Evolutionary conservation across 2,888 invertebrate genomes (phyloP).

Genomic region (Cryptosula pallasiana): DNA sequence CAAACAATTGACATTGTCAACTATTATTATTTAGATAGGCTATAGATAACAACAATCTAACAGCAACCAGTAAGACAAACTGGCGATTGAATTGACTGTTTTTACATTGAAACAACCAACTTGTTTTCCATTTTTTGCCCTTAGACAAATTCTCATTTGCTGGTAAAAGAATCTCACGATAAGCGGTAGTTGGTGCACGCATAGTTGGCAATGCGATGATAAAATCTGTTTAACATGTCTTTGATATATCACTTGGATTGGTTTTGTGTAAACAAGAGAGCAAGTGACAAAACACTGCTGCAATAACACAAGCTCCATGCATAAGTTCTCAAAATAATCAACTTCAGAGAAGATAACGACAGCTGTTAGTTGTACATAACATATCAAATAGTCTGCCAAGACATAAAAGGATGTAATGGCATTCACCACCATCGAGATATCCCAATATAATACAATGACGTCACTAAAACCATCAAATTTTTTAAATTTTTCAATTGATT

Average conservation of each 20-base stretch:
- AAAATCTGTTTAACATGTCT: constrained; percentile 22
- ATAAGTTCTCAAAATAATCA: constrained; percentile 20
- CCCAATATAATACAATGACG: too few species aligned
- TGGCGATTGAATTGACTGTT: neutral
- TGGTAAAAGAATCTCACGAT: neutral
- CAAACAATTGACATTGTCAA: neutral
- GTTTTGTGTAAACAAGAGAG: constrained; percentile 10
- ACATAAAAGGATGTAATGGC: too few species aligned
- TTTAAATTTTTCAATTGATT: too few species aligned
- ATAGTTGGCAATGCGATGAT: neutral
- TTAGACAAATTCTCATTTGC: neutral
- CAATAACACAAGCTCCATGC: constrained; percentile 13
- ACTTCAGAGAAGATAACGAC: neutral
- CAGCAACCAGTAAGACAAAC: neutral
- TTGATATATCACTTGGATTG: constrained; percentile 16
- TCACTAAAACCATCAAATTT: too few species aligned
- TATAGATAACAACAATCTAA: neutral
- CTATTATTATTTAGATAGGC: neutral
- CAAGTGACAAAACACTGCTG: constrained; percentile 21
- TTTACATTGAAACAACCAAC: neutral
- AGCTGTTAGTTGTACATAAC: neutral
- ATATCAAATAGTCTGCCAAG: too few species aligned
- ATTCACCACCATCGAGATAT: too few species aligned
- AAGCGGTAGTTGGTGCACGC: neutral
- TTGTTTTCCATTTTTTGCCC: constrained; percentile 11